Base-by-base conservation (phyloP, 2,888 invertebrate species). In the Hyposoter didymator region DNA sequence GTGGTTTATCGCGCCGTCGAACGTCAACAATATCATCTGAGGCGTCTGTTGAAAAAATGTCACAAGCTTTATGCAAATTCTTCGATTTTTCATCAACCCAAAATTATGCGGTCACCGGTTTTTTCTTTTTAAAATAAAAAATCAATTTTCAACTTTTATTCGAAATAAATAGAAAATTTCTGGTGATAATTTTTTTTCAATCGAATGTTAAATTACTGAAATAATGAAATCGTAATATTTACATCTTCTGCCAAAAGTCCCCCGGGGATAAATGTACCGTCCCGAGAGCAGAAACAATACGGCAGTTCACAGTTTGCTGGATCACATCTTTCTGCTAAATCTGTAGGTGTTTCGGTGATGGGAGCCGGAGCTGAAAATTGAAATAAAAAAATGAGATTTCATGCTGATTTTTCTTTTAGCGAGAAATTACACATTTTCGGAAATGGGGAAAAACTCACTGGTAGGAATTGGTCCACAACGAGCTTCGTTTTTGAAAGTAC, bases 1-100 rank as follows among this genome's bases (percentile, higher is more conserved):
- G 91, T 98, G 95, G 94, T 99, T 99, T 89, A 98, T 96, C 35
- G 98, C 98, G 75, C 98, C 99, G 93, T 98, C 98, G 93, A 99
- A 98, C 59, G 98, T 98, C 90, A 99, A 94, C 92, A 98, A 94
- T 90, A 99, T 97, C 96, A 99, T 98, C 95, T 99, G 98, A 8
- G 98, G 98, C 55, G 97, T 97, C 98, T 98, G 95, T 10, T 95
- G 89, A 84, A 66, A n/a, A 62, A 19, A 66, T 75, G 39, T 28
- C 14, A 14, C n/a, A 28, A 59, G 14, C 12, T 28, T 59, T 5
- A 59, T 4, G 22, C 28, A 22, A 8, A 59, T 59, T 59, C 14
- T 28, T 12, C 75, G 47, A 75, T 52, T 66, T 82, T 72, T 8
- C 19, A 14, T 28, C 3, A n/a, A 17, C n/a, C n/a, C 52, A 59